These are phyloP conservation scores for Pipra filicauda DNA, from an alignment of 2,113 vertebrate genomes.

Conservation along the genomic window DNA sequence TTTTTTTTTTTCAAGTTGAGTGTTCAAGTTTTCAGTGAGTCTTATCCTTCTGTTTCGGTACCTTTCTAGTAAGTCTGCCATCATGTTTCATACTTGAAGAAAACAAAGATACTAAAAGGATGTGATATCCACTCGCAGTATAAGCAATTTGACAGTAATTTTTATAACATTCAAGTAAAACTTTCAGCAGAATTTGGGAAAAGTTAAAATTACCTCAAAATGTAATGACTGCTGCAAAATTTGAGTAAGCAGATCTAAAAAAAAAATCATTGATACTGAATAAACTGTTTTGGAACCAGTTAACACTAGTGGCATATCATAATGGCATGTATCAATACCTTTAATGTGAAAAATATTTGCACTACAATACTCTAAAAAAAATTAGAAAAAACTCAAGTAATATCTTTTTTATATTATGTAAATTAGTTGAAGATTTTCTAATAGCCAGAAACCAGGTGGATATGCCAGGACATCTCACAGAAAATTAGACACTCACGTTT, in stretches of 20 bases:
- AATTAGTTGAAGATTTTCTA: neutral
- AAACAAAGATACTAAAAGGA: neutral
- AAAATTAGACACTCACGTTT: neutral
- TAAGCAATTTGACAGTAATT: neutral
- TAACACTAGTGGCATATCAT: neutral
- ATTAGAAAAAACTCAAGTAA: neutral
- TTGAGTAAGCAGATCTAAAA: neutral
- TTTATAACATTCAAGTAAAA: neutral
- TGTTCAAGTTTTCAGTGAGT: neutral
- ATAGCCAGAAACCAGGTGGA: neutral
- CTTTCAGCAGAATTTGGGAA: neutral
- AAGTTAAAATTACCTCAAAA: neutral
- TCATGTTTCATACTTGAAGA: neutral
- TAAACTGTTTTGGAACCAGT: neutral
- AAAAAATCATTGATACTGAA: rapidly evolving
- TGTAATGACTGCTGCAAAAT: neutral
- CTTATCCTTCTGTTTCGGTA: neutral
- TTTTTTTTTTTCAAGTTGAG: neutral
- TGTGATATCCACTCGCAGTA: neutral
- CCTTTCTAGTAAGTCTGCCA: neutral
- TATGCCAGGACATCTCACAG: neutral
- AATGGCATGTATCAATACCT: too few relatives aligned
- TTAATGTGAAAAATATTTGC: neutral
- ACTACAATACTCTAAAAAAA: neutral
- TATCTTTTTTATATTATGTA: neutral